phyloP scores from a whole-genome alignment of 2,888 invertebrate species.

The Hartigia nigra region DNA sequence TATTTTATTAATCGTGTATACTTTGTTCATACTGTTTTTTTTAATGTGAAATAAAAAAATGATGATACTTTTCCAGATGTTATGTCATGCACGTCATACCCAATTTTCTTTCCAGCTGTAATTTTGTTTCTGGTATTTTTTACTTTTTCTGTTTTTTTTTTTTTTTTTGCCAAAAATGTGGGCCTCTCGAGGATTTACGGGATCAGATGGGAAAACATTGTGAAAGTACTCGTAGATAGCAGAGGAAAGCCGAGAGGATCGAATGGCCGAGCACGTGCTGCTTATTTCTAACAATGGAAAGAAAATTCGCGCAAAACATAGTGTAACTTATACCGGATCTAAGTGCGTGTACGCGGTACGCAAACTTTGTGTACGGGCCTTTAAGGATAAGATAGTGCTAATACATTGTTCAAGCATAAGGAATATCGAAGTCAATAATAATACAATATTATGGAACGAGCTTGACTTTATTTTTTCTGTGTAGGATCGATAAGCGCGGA shows the following conservation, averaged over 20 bases:
- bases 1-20: no score
- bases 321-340: background rate
- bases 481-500: background rate
- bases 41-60: background rate
- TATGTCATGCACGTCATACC: conserved; percentile 6
- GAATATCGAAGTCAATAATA: background rate
- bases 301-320: background rate
- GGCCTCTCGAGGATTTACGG: no score
- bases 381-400: background rate
- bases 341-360: background rate
- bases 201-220: no score
- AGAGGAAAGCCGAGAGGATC: no score
- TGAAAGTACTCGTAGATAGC: no score
- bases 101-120: background rate
- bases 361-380: no score
- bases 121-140: conserved; percentile 10
- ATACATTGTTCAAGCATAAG: background rate
- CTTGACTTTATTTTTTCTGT: background rate
- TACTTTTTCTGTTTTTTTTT: conserved; percentile 17
- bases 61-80: background rate
- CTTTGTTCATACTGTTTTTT: background rate
- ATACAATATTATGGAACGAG: background rate
- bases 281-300: background rate
- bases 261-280: background rate
- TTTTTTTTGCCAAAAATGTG: background rate